Percentiles rank a stretch among this genome's conserved stretches.
phyloP scores from a whole-genome alignment of 1,140 invertebrate species.

The Heliconius nattereri region DNA sequence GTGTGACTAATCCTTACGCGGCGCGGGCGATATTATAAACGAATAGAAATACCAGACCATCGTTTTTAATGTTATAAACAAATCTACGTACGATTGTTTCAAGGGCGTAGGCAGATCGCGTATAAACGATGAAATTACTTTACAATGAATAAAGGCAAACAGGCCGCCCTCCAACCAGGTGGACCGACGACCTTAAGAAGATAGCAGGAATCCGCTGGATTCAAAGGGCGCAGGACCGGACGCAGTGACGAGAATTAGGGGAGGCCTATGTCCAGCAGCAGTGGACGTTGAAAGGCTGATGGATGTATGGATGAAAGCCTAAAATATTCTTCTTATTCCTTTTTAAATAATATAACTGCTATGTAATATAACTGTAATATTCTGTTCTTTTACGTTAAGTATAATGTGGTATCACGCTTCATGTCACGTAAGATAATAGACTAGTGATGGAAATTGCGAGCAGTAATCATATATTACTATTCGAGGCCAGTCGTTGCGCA shows the following conservation, averaged over 20 bases:
- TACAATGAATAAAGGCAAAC: neutral
- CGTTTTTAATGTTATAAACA: slow-evolving; percentile 40
- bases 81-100: slow-evolving; percentile 29
- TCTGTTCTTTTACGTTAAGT: neutral
- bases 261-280: no score
- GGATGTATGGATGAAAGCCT: no score
- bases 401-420: slow-evolving; percentile 33
- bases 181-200: no score
- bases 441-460: slow-evolving; percentile 23
- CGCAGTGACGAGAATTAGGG: no score
- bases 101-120: slow-evolving; percentile 29
- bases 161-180: neutral
- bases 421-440: slow-evolving; percentile 33
- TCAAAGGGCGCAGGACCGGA: no score
- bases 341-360: no score
- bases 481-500: no score
- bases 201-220: no score
- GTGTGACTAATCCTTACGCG: slow-evolving; percentile 54
- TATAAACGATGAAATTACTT: neutral
- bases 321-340: neutral
- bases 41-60: slow-evolving; percentile 37
- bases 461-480: slow-evolving; percentile 25
- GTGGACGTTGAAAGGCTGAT: no score
- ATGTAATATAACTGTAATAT: neutral
- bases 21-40: slow-evolving; percentile 30